Conservation (phyloP, 2,797 vertebrate genomes). For the Leucoraja ocellata region DNA sequence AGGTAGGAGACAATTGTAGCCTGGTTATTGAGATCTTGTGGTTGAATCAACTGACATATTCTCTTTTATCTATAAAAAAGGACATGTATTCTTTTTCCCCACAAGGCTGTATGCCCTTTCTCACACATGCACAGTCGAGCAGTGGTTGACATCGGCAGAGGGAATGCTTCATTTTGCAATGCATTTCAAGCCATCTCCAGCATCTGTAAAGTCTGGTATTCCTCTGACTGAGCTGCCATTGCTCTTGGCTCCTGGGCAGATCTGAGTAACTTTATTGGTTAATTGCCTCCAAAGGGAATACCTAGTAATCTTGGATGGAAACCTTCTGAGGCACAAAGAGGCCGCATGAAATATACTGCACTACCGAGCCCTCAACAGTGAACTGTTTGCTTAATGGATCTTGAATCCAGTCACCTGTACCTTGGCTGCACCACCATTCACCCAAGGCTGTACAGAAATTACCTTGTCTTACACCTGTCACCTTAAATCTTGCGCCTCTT, state of each 20-base stretch:
- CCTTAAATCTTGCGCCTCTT: neutral
- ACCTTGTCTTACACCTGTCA: neutral
- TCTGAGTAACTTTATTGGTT: conserved; percentile 1
- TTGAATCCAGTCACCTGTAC: neutral
- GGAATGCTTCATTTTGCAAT: neutral
- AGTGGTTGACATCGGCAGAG: neutral
- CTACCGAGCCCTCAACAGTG: neutral
- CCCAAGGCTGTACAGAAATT: neutral
- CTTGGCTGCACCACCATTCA: neutral
- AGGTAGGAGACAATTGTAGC: neutral
- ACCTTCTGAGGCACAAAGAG: conserved; percentile 11
- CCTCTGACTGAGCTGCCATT: neutral
- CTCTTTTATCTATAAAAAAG: neutral
- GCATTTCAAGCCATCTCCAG: neutral
- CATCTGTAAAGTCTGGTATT: neutral
- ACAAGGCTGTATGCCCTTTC: neutral
- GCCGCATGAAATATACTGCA: neutral
- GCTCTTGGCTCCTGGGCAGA: neutral
- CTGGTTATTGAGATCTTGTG: neutral
- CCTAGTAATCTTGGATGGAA: neutral
- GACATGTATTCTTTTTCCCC: neutral
- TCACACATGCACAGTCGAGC: neutral
- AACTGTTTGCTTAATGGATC: neutral
- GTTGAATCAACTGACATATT: neutral
- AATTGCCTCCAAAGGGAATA: neutral